Percentiles rank a stretch among this genome's conserved stretches.
phyloP scores from a whole-genome alignment of 2,888 invertebrate species.

The Apantesis nais region DNA sequence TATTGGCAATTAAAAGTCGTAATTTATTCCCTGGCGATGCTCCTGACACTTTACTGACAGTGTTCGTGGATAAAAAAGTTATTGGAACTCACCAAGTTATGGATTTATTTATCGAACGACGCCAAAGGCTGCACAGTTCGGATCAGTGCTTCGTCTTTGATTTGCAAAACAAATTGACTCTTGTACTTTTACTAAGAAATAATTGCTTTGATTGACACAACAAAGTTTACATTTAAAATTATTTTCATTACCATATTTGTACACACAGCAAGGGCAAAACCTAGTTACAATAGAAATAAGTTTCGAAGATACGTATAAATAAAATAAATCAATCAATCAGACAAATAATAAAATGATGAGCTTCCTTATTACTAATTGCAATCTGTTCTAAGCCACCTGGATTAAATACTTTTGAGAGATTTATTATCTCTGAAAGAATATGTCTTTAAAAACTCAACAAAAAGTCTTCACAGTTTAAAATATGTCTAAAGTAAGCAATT shows the following conservation, averaged over 20 bases:
- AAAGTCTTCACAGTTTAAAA: too few species aligned
- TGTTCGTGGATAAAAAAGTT: constrained; percentile 38
- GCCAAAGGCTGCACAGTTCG: constrained; percentile 16
- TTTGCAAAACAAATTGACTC: constrained; percentile 11
- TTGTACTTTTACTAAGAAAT: constrained; percentile 1
- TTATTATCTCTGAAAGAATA: too few species aligned
- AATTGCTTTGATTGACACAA: not conserved
- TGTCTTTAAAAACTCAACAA: too few species aligned
- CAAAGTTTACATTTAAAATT: not conserved
- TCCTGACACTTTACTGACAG: constrained; percentile 46
- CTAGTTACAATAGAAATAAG: too few species aligned
- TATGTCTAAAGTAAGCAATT: too few species aligned
- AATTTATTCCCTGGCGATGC: constrained; percentile 48
- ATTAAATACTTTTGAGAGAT: too few species aligned
- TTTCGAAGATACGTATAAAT: too few species aligned
- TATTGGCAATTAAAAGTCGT: constrained; percentile 42
- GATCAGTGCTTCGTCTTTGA: not conserved
- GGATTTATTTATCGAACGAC: constrained; percentile 37
- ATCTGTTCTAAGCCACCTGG: too few species aligned
- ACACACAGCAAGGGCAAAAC: too few species aligned
- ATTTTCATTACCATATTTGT: not conserved
- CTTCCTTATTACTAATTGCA: too few species aligned
- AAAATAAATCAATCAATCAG: not conserved
- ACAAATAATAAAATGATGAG: not conserved
- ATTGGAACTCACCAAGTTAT: constrained; percentile 46